Conservation (phyloP, 2,888 invertebrate species). For the Erebia palarica region DNA sequence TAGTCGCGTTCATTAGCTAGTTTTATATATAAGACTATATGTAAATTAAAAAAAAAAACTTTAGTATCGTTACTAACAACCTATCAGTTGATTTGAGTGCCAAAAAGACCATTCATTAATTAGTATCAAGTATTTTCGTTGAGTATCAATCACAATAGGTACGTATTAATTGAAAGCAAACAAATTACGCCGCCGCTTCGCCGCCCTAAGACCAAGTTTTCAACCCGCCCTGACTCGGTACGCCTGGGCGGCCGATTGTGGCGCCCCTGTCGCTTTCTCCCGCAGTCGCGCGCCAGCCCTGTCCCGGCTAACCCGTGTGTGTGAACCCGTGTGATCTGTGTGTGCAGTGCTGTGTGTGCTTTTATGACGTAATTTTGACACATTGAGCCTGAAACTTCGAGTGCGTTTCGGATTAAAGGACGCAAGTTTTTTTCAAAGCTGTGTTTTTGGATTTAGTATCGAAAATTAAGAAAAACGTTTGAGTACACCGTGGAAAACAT, state of each 20-base stretch:
- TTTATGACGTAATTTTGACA: slow-evolving; percentile 32
- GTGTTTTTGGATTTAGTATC: not conserved
- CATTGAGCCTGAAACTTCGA: not conserved
- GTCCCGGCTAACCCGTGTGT: slow-evolving; percentile 32
- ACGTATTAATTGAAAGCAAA: not conserved
- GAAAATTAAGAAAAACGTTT: not conserved
- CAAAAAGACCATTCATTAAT: too few relatives aligned
- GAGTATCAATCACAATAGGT: not conserved
- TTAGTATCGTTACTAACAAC: too few relatives aligned
- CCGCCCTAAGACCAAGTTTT: slow-evolving; percentile 9
- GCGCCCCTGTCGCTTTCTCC: slow-evolving; percentile 48
- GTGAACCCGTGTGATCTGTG: slow-evolving; percentile 41
- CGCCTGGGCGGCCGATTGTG: slow-evolving; percentile 42
- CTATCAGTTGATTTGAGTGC: too few relatives aligned
- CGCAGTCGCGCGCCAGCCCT: slow-evolving; percentile 51
- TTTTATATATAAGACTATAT: too few relatives aligned
- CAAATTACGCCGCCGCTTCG: not conserved
- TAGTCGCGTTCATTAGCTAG: too few relatives aligned
- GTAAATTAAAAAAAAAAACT: too few relatives aligned
- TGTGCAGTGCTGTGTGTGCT: slow-evolving; percentile 49
- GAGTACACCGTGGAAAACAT: not conserved
- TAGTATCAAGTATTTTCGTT: not conserved
- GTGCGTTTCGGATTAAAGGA: not conserved
- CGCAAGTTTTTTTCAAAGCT: not conserved
- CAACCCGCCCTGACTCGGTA: slow-evolving; percentile 24